Evolutionary conservation across 2,797 vertebrate species (phyloP).

Genomic region (Bovichtus variegatus): DNA sequence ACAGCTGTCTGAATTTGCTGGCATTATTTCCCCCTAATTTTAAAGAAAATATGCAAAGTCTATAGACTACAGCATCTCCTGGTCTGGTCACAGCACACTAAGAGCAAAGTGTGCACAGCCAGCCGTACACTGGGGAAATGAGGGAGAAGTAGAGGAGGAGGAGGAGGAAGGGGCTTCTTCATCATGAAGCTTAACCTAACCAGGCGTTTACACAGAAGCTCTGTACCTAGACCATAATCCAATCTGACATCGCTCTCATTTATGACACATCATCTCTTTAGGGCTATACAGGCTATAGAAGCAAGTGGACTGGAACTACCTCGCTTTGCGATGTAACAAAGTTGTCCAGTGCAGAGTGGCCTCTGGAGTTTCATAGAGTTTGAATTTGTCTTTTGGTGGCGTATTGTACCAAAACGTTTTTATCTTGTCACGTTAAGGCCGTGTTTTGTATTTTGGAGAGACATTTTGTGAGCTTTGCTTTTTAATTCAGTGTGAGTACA

Average conservation of each 20-base stretch:
- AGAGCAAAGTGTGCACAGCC: constrained; percentile 35
- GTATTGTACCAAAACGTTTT: background rate
- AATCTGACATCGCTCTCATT: constrained; percentile 70
- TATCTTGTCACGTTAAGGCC: background rate
- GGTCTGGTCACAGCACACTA: constrained; percentile 37
- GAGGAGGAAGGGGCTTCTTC: constrained; percentile 34
- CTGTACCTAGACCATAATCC: constrained; percentile 61
- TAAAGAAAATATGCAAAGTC: constrained; percentile 1
- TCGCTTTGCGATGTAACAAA: constrained; percentile 20
- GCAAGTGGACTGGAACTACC: constrained; percentile 54
- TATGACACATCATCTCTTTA: constrained; percentile 65
- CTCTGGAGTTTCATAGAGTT: background rate
- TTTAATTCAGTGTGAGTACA: background rate
- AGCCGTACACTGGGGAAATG: constrained; percentile 20
- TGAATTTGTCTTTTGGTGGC: background rate
- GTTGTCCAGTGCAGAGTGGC: constrained; percentile 14
- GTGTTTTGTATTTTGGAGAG: background rate
- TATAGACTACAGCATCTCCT: constrained; percentile 30
- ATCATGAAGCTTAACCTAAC: constrained; percentile 64
- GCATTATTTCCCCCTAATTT: background rate
- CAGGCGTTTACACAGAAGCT: constrained; percentile 67
- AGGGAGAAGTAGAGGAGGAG: constrained; percentile 10
- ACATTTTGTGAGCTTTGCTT: background rate
- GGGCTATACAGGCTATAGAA: constrained; percentile 38
- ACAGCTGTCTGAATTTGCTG: constrained; percentile 12